Conservation (phyloP, 2,888 invertebrate genomes). For the Polymixis flavicincta region DNA sequence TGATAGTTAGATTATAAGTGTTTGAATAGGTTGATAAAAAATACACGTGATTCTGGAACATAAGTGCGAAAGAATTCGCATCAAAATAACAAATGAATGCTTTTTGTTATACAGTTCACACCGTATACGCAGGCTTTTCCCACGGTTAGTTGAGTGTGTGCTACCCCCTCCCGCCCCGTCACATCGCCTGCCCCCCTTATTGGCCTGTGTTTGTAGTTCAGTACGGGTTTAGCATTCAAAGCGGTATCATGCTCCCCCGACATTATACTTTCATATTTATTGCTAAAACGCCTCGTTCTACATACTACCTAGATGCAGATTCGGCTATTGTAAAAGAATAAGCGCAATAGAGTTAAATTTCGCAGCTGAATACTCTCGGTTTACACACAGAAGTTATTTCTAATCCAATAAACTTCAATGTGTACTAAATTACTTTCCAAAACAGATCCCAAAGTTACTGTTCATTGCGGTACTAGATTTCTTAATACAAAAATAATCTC, state of each 20-base stretch:
- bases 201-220: constrained; percentile 85
- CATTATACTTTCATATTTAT: constrained; percentile 89
- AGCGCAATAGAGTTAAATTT: constrained; percentile 32
- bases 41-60: constrained; percentile 46
- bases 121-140: constrained; percentile 85
- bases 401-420: constrained; percentile 38
- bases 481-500: constrained; percentile 30
- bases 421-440: constrained; percentile 42
- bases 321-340: constrained; percentile 66
- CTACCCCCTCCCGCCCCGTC: constrained; percentile 73
- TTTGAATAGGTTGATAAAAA: constrained; percentile 40
- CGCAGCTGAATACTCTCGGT: constrained; percentile 25
- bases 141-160: constrained; percentile 84
- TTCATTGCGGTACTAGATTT: constrained; percentile 32
- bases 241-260: constrained; percentile 84
- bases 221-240: constrained; percentile 89
- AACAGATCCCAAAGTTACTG: constrained; percentile 29
- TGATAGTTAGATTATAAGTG: constrained; percentile 15
- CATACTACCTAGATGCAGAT: constrained; percentile 71
- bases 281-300: constrained; percentile 84
- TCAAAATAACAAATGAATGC: constrained; percentile 82
- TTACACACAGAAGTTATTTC: constrained; percentile 41
- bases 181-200: constrained; percentile 69
- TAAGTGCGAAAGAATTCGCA: constrained; percentile 78
- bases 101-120: constrained; percentile 80